Base-by-base conservation (phyloP, 2,888 invertebrate genomes). In the Drosophila tripunctata region DNA sequence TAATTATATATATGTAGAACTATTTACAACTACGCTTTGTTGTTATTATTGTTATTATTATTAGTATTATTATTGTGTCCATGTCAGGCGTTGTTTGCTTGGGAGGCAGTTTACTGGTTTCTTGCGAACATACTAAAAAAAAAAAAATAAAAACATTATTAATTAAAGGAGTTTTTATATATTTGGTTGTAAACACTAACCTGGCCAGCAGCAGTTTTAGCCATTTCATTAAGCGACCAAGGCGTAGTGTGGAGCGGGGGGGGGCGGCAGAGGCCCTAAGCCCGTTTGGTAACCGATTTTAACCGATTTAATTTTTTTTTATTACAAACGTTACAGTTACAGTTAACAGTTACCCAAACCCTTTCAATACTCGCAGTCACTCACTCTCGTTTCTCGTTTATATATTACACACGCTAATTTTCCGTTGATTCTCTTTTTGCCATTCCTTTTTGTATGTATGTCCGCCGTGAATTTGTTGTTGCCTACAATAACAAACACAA, bases 161-260 rank as follows among this genome's bases (percentile, higher is more conserved):
- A n/a, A n/a, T n/a, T n/a, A n/a, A n/a, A n/a, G n/a, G n/a, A n/a
- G n/a, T n/a, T n/a, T n/a, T n/a, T 17, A 17, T 10, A 45, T 22
- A 14, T 48, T 17, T 21, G 24, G 41, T 54, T 4, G 33, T 15
- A 24, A 21, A 27, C 38, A 82, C 83, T 71, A 48, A 88, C 83
- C 86, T 83, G 83, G 58, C 76, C 83, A 78, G 88, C 88, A 82
- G 88, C 80, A 79, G 81, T 80, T 64, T 84, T 74, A 68, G 70
- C 85, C 85, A 81, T 81, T 77, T 84, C 63, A 62, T 60, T 57
- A 10, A 10, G 10, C 3, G 10, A n/a, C n/a, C n/a, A n/a, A n/a
- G n/a, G n/a, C n/a, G n/a, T n/a, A n/a, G n/a, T n/a, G 10, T 6
- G 10, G 27, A 10, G 10, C 27, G 27, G 61, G 51, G 50, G 33